Conservation (phyloP, 2,888 invertebrate species). For the Microplitis manilae region DNA sequence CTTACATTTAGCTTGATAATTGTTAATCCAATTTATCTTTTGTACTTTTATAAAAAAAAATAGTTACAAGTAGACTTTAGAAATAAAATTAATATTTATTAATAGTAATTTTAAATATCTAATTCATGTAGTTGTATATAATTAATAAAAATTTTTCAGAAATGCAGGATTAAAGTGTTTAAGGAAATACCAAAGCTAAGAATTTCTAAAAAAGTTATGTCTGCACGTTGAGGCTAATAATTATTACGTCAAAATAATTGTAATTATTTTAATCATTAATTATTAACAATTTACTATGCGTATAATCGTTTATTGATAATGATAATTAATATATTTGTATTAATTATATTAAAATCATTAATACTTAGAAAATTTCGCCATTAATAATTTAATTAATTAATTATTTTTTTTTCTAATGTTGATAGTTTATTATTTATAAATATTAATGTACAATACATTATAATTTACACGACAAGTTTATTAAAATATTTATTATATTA, state of each 20-base stretch:
- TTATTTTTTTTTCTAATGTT: background rate
- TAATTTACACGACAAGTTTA: conserved; percentile 20
- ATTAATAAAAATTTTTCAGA: conserved; percentile 67
- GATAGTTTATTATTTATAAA: conserved; percentile 1
- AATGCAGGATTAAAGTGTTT: conserved; percentile 68
- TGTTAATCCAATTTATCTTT: conserved; percentile 48
- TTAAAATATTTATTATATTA: conserved; percentile 23
- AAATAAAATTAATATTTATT: conserved; percentile 26
- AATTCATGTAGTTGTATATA: conserved; percentile 48
- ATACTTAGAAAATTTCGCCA: background rate
- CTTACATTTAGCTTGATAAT: conserved; percentile 4
- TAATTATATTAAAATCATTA: background rate
- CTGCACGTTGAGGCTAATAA: conserved; percentile 65
- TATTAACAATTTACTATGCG: background rate
- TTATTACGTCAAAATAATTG: conserved; percentile 36
- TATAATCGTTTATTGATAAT: background rate
- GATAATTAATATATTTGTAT: background rate
- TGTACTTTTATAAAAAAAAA: conserved; percentile 60
- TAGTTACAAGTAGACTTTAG: conserved; percentile 23
- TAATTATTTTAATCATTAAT: background rate
- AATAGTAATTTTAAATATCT: background rate
- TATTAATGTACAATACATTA: conserved; percentile 14
- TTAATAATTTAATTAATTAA: conserved; percentile 4
- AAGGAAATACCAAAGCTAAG: conserved; percentile 71
- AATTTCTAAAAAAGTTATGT: conserved; percentile 66